Conservation (phyloP, 2,888 invertebrate genomes). For the Graphium colonna region DNA sequence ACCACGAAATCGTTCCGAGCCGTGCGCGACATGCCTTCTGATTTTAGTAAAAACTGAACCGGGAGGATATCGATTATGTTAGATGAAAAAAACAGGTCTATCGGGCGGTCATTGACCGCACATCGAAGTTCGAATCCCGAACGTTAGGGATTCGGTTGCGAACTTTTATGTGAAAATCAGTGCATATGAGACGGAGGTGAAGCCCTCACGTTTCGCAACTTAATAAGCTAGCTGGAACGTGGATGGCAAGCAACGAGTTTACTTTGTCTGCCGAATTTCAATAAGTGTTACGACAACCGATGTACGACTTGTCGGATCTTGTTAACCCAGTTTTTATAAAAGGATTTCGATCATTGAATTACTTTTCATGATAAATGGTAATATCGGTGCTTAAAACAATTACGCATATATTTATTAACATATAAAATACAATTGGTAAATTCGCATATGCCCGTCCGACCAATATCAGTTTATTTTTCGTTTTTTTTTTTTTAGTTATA, state of each 20-base stretch:
- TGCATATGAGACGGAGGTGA: not conserved
- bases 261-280: no score
- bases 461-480: not conserved
- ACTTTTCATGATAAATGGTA: not conserved
- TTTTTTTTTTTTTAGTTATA: not conserved
- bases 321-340: no score
- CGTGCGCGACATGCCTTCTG: conserved; percentile 31
- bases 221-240: not conserved
- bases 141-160: not conserved
- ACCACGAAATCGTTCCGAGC: conserved; percentile 72
- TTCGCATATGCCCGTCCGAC: not conserved
- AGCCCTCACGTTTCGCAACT: not conserved
- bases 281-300: no score
- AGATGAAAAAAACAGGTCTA: not conserved
- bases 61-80: conserved; percentile 13
- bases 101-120: not conserved
- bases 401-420: no score
- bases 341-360: not conserved
- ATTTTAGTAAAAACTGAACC: conserved; percentile 19
- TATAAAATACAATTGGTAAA: not conserved
- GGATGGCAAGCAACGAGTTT: no score
- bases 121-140: not conserved
- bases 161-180: not conserved
- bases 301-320: no score
- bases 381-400: no score